Evolutionary conservation across 1,140 invertebrate species (phyloP).

Genomic region (Sycophila sp.): DNA sequence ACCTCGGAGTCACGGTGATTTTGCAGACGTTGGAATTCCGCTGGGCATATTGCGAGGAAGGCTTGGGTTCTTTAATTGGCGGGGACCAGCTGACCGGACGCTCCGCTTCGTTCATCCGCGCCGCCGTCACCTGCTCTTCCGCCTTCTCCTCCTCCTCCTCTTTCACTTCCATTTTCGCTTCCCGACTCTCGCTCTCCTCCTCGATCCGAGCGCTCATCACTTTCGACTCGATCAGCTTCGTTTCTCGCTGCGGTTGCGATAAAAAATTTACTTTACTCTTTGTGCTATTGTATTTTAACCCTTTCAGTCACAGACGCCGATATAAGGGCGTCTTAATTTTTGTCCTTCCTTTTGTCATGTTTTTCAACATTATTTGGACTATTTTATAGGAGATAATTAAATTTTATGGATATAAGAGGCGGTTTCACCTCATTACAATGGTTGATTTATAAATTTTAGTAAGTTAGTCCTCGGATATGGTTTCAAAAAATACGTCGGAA

Average conservation of each 20-base stretch:
- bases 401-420: too few relatives aligned
- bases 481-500: too few relatives aligned
- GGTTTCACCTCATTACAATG: too few relatives aligned
- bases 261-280: too few relatives aligned
- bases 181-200: slow-evolving; percentile 1
- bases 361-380: too few relatives aligned
- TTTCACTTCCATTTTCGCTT: not conserved
- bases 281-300: too few relatives aligned
- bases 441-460: too few relatives aligned
- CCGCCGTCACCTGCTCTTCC: slow-evolving; percentile 3
- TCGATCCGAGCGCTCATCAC: not conserved
- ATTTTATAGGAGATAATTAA: too few relatives aligned
- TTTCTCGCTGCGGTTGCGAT: slow-evolving; percentile 12
- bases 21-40: slow-evolving; percentile 57
- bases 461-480: too few relatives aligned
- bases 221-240: not conserved
- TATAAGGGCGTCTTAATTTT: too few relatives aligned
- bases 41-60: slow-evolving; percentile 28
- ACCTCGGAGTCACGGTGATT: slow-evolving; percentile 60
- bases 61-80: slow-evolving; percentile 47
- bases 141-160: not conserved
- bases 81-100: slow-evolving; percentile 62
- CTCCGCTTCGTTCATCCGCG: slow-evolving; percentile 40
- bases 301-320: too few relatives aligned
- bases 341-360: too few relatives aligned